Conservation (phyloP, 2,888 invertebrate species). For the Thumatha senex region DNA sequence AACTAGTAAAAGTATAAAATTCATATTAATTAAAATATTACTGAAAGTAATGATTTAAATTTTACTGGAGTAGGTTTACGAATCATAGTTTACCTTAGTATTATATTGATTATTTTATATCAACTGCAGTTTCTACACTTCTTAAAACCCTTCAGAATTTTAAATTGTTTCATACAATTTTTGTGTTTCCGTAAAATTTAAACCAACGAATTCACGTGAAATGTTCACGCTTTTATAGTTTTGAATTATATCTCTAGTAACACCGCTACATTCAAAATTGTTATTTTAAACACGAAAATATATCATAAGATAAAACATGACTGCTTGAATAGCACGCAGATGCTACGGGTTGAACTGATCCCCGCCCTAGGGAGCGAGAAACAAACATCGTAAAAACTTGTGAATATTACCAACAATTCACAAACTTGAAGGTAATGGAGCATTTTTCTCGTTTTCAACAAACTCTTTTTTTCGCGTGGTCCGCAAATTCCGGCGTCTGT, state of each 20-base stretch:
- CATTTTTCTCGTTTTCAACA: constrained; percentile 54
- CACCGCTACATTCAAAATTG: constrained; percentile 32
- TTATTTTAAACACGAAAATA: constrained; percentile 42
- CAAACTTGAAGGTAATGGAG: constrained; percentile 59
- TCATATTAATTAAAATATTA: too few relatives aligned
- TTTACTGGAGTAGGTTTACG: too few relatives aligned
- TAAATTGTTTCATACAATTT: too few relatives aligned
- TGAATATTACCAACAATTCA: constrained; percentile 64
- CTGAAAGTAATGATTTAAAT: too few relatives aligned
- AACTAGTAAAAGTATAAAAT: too few relatives aligned
- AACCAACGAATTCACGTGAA: constrained; percentile 15
- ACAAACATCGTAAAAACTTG: constrained; percentile 71
- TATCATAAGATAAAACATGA: constrained; percentile 57
- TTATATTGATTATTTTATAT: too few relatives aligned
- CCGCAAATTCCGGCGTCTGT: constrained; percentile 40
- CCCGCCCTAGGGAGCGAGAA: constrained; percentile 51
- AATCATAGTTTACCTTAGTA: too few relatives aligned
- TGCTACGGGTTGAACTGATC: constrained; percentile 64
- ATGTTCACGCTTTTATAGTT: constrained; percentile 24
- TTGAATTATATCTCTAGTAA: constrained; percentile 31
- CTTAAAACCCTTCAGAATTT: too few relatives aligned
- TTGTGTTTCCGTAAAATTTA: not conserved
- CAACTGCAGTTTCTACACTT: too few relatives aligned
- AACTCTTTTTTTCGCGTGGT: constrained; percentile 27
- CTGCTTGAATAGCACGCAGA: constrained; percentile 64